Evolutionary conservation across 2,113 vertebrate species (phyloP), one percentile per base, ranked within the genome.

Genomic region (Mesitornis unicolor): DNA sequence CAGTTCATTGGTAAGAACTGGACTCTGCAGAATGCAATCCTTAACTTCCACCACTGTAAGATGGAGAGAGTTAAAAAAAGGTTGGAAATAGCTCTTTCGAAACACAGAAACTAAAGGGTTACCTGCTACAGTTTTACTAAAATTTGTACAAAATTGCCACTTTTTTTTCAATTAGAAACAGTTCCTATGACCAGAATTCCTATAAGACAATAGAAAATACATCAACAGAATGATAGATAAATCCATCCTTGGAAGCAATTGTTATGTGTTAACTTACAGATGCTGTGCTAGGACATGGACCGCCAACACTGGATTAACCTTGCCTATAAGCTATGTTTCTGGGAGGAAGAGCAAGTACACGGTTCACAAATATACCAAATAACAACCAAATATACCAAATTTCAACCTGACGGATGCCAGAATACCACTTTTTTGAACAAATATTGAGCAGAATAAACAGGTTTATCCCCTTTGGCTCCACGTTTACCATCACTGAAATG

Each of bases 261-360:
- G 98, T 98, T 98, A 97, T 98, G 97, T 98, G 98, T 99, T 98
- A 99, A 99, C 99, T 99, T 99, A 99, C 99, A 99, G 99, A 98
- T 99, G 99, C 98, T 99, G 99, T 99, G 99, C 99, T 99, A 99
- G 97, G 99, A 99, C 99, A 98, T 98, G 99, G 99, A 98, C 98
- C 98, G 98, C 98, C 98, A 99, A 99, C 99, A 99, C 99, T 99
- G 99, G 99, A 98, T 99, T 99, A 99, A 99, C 99, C 99, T 98
- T 99, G 99, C 99, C 99, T 99, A 99, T 98, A 98, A 99, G 99
- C 99, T 99, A 99, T 99, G 99, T 99, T 98, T 98, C 99, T 99
- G 99, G 99, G 99, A 99, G 99, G 99, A 99, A 99, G 99, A 99
- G 99, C 99, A 99, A 99, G 99, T 99, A 99, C 99, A 99, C 98